Percentiles rank a stretch among this genome's conserved stretches.
phyloP scores from a whole-genome alignment of 35 echinoderm and acorn worm species.

The Amphiura filiformis region DNA sequence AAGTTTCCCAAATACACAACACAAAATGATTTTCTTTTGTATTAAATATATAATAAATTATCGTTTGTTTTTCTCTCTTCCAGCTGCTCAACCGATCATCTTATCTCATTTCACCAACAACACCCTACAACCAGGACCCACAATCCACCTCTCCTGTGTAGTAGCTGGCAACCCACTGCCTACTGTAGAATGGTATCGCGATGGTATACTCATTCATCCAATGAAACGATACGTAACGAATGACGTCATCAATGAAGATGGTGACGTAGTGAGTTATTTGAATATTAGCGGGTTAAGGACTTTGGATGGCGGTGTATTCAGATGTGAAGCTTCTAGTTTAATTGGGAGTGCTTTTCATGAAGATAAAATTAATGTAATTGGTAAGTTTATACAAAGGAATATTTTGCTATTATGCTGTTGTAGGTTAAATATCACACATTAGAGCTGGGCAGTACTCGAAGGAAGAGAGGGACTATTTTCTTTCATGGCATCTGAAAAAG shows the following conservation, averaged over 20 bases:
- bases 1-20: too few relatives aligned
- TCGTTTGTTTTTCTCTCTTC: background rate
- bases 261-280: slow-evolving; percentile 88
- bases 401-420: too few relatives aligned
- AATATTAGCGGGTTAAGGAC: slow-evolving; percentile 86
- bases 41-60: too few relatives aligned
- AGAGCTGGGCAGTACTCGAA: too few relatives aligned
- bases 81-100: slow-evolving; percentile 85
- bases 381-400: too few relatives aligned
- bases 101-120: slow-evolving; percentile 78
- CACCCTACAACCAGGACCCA: slow-evolving; percentile 82
- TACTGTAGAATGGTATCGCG: slow-evolving; percentile 70
- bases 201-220: slow-evolving; percentile 56
- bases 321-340: slow-evolving; percentile 80
- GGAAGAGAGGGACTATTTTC: too few relatives aligned
- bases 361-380: slow-evolving; percentile 81
- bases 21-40: too few relatives aligned
- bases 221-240: slow-evolving; percentile 45
- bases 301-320: slow-evolving; percentile 84
- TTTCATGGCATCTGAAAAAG: too few relatives aligned
- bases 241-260: slow-evolving; percentile 81
- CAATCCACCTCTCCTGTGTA: slow-evolving; percentile 70
- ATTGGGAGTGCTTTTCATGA: slow-evolving; percentile 56
- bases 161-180: slow-evolving; percentile 92
- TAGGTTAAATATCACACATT: too few relatives aligned